Conservation (phyloP, 2,797 vertebrate genomes). For the Petrocephalus sullivani region DNA sequence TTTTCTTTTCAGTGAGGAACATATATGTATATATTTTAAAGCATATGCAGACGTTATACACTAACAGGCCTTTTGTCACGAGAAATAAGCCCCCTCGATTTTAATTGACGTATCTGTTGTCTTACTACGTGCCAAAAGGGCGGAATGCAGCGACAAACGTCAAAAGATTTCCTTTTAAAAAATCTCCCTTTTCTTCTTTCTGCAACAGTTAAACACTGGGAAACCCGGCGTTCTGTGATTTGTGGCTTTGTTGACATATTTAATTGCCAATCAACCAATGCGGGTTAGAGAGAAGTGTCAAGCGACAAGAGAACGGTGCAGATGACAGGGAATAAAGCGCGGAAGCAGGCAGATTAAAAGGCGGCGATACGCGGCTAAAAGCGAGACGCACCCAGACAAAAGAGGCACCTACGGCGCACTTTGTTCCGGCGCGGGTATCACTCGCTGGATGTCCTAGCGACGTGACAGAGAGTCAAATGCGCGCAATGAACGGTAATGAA, state of each 20-base stretch:
- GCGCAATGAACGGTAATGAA: constrained; percentile 47
- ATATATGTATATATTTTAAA: neutral
- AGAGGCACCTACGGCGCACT: constrained; percentile 30
- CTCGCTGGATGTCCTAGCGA: constrained; percentile 12
- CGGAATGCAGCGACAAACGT: constrained; percentile 19
- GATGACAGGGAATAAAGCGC: constrained; percentile 26
- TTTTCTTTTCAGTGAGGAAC: neutral
- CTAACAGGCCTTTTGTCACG: constrained; percentile 27
- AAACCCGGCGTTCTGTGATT: constrained; percentile 32
- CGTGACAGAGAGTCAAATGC: constrained; percentile 30
- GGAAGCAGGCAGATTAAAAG: constrained; percentile 80
- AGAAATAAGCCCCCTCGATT: constrained; percentile 28
- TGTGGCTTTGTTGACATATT: constrained; percentile 53
- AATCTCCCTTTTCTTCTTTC: constrained; percentile 6
- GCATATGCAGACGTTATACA: constrained; percentile 21
- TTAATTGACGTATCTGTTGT: constrained; percentile 34
- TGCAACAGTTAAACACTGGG: constrained; percentile 37
- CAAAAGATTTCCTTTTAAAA: constrained; percentile 28
- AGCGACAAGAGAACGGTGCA: constrained; percentile 57
- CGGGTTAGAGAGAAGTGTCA: constrained; percentile 58
- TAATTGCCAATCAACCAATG: constrained; percentile 67
- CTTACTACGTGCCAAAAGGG: constrained; percentile 22
- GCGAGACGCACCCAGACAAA: constrained; percentile 70
- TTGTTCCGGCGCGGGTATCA: constrained; percentile 6
- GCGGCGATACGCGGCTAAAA: constrained; percentile 66